Evolutionary conservation across 2,888 invertebrate genomes (phyloP).

Genomic region (Megalurothrips usitatus): DNA sequence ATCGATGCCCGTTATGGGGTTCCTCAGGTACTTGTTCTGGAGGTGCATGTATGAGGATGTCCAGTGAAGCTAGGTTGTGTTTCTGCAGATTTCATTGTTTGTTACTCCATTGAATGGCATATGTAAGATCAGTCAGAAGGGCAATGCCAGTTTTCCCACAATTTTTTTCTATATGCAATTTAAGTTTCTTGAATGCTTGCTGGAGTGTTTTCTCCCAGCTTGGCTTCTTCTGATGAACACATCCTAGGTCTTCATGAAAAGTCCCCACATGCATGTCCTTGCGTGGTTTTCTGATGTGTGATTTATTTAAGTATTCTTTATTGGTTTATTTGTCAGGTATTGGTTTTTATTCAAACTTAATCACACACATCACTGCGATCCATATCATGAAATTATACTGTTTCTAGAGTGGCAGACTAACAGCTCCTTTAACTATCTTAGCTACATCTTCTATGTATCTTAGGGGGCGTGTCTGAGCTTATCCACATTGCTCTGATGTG

Average conservation of each 20-base stretch:
- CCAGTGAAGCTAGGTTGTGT: background rate
- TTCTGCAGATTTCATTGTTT: background rate
- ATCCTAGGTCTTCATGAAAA: no score
- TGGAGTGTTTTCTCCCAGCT: no score
- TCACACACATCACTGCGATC: conserved; percentile 23
- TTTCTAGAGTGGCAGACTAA: background rate
- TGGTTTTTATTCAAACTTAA: background rate
- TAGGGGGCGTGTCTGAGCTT: conserved; percentile 20
- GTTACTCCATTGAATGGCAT: conserved; percentile 28
- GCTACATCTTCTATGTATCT: background rate
- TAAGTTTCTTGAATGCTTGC: no score
- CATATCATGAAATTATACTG: conserved; percentile 13
- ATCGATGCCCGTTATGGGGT: conserved; percentile 84
- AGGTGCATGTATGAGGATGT: background rate
- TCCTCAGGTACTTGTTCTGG: conserved; percentile 65
- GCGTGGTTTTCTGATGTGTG: conserved; percentile 32
- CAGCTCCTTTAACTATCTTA: background rate
- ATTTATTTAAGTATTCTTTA: conserved; percentile 31
- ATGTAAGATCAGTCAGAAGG: no score
- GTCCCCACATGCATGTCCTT: background rate
- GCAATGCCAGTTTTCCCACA: no score
- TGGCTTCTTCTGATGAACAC: no score
- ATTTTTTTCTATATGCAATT: no score
- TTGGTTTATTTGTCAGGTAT: conserved; percentile 18
- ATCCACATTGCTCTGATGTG: background rate